These are phyloP conservation scores for Phalacrocorax brasilianus DNA, from an alignment of 2,113 vertebrate species.

Conservation along the genomic window DNA sequence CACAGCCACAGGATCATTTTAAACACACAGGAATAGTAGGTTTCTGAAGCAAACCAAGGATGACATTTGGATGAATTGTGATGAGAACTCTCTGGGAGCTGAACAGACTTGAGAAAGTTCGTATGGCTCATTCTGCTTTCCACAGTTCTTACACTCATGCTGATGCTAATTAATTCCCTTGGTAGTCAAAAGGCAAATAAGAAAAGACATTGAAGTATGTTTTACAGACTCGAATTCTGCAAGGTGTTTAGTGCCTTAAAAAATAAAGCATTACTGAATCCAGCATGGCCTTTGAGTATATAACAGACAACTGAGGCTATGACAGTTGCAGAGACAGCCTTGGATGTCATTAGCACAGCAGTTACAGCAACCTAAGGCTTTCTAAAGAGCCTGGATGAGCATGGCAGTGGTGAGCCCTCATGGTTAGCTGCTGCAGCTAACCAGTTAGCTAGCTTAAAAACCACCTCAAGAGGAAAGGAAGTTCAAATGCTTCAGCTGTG, in stretches of 20 bases:
- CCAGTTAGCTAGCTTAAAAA: rapidly evolving
- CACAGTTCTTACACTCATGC: background rate
- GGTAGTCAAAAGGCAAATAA: background rate
- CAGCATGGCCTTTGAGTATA: background rate
- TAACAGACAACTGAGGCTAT: background rate
- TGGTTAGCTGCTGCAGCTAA: background rate
- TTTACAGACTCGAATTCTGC: background rate
- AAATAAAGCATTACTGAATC: background rate
- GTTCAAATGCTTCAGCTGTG: rapidly evolving
- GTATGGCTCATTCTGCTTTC: background rate
- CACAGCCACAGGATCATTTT: background rate
- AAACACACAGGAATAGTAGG: background rate
- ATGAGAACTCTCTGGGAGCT: background rate
- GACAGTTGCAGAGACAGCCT: background rate
- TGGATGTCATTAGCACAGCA: background rate
- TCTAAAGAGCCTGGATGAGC: background rate
- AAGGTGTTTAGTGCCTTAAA: background rate
- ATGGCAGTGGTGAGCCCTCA: background rate
- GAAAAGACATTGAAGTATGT: background rate
- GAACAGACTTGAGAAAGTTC: background rate
- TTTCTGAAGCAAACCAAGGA: background rate
- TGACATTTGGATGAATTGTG: constrained; percentile 13
- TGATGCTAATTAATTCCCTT: background rate
- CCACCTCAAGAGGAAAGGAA: background rate
- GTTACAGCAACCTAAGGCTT: rapidly evolving